phyloP scores from a whole-genome alignment of 2,888 invertebrate species.

The Lysandra coridon region DNA sequence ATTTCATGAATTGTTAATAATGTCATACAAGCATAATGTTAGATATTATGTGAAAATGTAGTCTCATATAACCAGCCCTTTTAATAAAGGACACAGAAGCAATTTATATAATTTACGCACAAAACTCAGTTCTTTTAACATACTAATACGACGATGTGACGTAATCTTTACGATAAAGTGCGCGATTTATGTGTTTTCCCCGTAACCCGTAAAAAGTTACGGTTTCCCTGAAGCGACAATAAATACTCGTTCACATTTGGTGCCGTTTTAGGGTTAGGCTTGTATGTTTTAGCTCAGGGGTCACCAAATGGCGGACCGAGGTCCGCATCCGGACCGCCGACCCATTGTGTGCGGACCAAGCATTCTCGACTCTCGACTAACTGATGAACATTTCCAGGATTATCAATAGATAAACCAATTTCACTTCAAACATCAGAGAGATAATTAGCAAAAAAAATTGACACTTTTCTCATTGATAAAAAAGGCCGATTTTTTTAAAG shows the following conservation, averaged over 20 bases:
- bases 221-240: slow-evolving; percentile 32
- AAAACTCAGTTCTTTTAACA: slow-evolving; percentile 20
- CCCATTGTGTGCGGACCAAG: no score
- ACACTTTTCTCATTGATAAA: no score
- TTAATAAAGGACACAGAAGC: neutral
- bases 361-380: no score
- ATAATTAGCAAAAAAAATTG: no score
- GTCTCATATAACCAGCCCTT: neutral
- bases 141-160: neutral
- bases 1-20: no score
- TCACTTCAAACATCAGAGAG: no score
- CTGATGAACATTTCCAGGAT: no score
- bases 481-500: no score
- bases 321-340: no score
- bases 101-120: slow-evolving; percentile 19
- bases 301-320: no score
- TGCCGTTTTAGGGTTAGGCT: neutral
- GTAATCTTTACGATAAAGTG: slow-evolving; percentile 24
- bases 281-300: no score
- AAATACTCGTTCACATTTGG: slow-evolving; percentile 31
- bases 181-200: slow-evolving; percentile 33
- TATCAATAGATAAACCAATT: no score
- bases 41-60: neutral
- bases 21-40: neutral
- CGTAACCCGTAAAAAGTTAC: slow-evolving; percentile 38